Evolutionary conservation across 1,140 invertebrate genomes (phyloP).

Genomic region (Apis florea): DNA sequence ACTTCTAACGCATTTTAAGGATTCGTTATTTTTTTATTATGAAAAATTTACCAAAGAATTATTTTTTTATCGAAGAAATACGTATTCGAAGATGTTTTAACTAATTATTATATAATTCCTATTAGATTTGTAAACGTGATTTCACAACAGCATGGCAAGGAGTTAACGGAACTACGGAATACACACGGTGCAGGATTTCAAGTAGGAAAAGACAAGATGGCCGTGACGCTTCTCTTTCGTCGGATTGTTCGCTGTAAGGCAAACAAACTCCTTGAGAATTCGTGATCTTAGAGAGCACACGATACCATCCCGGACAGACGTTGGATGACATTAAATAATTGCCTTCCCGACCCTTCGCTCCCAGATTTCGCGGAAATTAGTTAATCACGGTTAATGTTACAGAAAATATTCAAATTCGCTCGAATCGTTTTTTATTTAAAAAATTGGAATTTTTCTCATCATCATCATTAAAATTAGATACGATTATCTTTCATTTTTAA

Average conservation of each 20-base stretch:
- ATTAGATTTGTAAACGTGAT: background rate
- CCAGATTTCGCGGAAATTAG: slow-evolving; percentile 26
- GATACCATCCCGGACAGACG: slow-evolving; percentile 38
- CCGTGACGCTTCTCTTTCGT: slow-evolving; percentile 72
- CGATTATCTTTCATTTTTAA: no score
- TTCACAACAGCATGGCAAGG: background rate
- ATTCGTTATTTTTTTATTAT: no score
- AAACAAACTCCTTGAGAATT: slow-evolving; percentile 75
- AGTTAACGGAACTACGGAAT: slow-evolving; percentile 6
- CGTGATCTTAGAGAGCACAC: slow-evolving; percentile 58
- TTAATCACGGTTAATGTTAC: background rate
- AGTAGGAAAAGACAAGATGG: slow-evolving; percentile 69
- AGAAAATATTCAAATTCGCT: background rate
- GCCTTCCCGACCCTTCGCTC: slow-evolving; percentile 40
- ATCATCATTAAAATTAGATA: no score
- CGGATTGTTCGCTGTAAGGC: slow-evolving; percentile 70
- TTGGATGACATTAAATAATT: slow-evolving; percentile 47
- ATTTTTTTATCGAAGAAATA: background rate
- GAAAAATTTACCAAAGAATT: background rate
- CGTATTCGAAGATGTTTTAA: background rate
- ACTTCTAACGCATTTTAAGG: no score
- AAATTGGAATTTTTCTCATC: no score
- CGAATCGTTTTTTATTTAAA: no score
- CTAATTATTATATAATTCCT: background rate
- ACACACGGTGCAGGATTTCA: slow-evolving; percentile 38